These are phyloP conservation scores for Pimpla rufipes DNA, from an alignment of 2,888 invertebrate species.

Conservation along the genomic window DNA sequence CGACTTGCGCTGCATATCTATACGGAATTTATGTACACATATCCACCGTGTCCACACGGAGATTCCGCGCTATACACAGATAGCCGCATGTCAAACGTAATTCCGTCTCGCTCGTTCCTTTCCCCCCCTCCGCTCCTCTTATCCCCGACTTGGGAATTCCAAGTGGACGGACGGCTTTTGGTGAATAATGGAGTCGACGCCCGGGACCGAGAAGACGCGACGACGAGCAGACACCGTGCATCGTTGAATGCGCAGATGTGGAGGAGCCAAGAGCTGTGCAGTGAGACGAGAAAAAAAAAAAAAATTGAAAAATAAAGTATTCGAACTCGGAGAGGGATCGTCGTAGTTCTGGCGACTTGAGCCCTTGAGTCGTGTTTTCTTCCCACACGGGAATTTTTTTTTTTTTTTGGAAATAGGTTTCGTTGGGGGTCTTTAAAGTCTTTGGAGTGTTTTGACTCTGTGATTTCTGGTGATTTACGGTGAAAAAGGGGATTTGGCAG, in stretches of 20 bases:
- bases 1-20: slow-evolving; percentile 38
- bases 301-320: background rate
- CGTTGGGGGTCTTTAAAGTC: no score
- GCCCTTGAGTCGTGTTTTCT: no score
- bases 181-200: slow-evolving; percentile 65
- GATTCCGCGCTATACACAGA: slow-evolving; percentile 26
- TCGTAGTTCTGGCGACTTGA: no score
- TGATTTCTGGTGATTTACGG: no score
- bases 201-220: slow-evolving; percentile 42
- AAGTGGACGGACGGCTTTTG: slow-evolving; percentile 61
- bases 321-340: no score
- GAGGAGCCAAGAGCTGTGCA: slow-evolving; percentile 4
- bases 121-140: background rate
- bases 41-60: background rate
- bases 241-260: slow-evolving; percentile 31
- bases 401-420: no score
- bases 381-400: no score
- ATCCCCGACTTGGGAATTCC: slow-evolving; percentile 57
- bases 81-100: slow-evolving; percentile 50
- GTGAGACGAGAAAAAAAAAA: background rate
- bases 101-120: slow-evolving; percentile 11
- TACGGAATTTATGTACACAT: slow-evolving; percentile 45
- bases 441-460: no score
- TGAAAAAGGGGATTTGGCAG: no score
- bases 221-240: slow-evolving; percentile 24